Percentiles rank a stretch among this genome's conserved stretches.
Conservation (phyloP, 2,888 invertebrate species). For the Pycnomerus fuliginosus region DNA sequence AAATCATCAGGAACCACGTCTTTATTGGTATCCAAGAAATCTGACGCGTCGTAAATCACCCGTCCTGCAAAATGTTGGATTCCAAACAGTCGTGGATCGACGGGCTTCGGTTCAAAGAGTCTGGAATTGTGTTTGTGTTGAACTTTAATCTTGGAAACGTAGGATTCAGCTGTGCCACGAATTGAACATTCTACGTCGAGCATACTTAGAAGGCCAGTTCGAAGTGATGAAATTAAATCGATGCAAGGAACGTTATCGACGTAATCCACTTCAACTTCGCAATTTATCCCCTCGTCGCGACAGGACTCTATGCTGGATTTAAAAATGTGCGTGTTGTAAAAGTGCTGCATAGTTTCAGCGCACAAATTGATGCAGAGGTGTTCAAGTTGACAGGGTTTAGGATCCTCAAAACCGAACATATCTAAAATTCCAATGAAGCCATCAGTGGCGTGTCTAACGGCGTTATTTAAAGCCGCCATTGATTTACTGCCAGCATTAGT, state of each 20-base stretch:
- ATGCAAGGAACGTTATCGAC: conserved; percentile 95
- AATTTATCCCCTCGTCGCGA: conserved; percentile 87
- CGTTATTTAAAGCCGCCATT: conserved; percentile 89
- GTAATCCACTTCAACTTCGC: conserved; percentile 89
- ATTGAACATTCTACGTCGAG: conserved; percentile 90
- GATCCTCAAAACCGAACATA: conserved; percentile 96
- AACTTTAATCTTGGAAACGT: conserved; percentile 75
- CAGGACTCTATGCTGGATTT: conserved; percentile 92
- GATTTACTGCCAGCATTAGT: conserved; percentile 80
- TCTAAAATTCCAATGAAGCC: conserved; percentile 94
- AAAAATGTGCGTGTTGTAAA: conserved; percentile 96
- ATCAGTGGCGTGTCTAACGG: conserved; percentile 89
- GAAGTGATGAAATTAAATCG: conserved; percentile 89
- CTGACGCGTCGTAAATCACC: conserved; percentile 85
- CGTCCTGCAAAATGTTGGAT: conserved; percentile 88
- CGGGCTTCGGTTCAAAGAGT: conserved; percentile 74
- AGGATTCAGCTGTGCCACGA: conserved; percentile 75
- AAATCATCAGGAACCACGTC: conserved; percentile 91
- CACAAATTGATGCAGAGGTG: conserved; percentile 94
- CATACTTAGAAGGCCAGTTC: conserved; percentile 88
- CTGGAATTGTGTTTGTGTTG: conserved; percentile 83
- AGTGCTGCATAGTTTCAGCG: conserved; percentile 97
- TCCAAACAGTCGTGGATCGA: conserved; percentile 80
- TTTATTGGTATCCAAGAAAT: conserved; percentile 88
- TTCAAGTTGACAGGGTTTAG: conserved; percentile 85